Base-by-base conservation (phyloP, 1,140 invertebrate genomes). In the Belonocnema kinseyi region DNA sequence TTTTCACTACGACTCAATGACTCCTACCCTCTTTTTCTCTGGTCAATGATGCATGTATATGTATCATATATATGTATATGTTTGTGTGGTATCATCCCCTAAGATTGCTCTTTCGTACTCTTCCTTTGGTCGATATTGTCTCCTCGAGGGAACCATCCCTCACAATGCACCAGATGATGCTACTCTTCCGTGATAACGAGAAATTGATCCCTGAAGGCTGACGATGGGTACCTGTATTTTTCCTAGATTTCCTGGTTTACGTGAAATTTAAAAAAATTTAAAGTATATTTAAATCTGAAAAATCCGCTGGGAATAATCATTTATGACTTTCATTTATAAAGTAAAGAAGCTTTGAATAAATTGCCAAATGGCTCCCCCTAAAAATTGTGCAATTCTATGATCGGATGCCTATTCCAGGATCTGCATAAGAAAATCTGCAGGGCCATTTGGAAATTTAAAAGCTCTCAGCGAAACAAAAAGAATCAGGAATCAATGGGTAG, bases 1-100 rank as follows among this genome's bases (percentile, higher is more conserved):
- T 66, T 66, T 66, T 66, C 61, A 66, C 61, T 66, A 40, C 61
- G 61, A 66, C 46, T 66, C 61, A 66, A 66, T 66, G 61, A 33
- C 14, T 66, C 5, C 13, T 21, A 56, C 11, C 17, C 58, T 61
- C 12, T 14, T 61, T 5, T 58, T 58, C 56, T 58, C 40, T 61
- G 58, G 58, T 61, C 58, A 61, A 19, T 14, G 58, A 33, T 61
- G 26, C 40, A 56, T 56, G 17, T 56, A 17, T 16, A 66, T 66
- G 21, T 66, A 40, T 46, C 0, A 33, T 61, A 16, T 66, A 56
- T 56, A 11, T 56, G 16, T 56, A 66, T 16, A 66, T 66, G 21
- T 66, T 16, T 33, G 10, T 40, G 21, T 14, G 10, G 61, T 66
- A 40, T 66, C 61, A 66, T n/a, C 61, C 61, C 61, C 16, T 16